Evolutionary conservation across 2,888 invertebrate species (phyloP), one percentile per base, ranked within the genome.

Genomic region (Spisula subtruncata): DNA sequence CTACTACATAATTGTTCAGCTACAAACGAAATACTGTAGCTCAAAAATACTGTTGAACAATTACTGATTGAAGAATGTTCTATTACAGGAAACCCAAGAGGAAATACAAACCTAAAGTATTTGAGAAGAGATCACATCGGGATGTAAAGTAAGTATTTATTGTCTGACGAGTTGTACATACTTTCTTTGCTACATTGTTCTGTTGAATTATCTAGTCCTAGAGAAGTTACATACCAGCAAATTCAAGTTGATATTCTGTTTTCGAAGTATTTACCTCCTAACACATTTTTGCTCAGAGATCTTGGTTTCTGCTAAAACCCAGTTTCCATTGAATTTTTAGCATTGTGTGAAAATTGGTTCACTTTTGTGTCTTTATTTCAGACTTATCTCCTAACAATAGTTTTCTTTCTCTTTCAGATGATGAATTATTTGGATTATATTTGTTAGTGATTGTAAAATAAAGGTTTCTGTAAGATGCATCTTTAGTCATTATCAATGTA

Each of bases 101-200:
- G 75, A 88, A 86, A 56, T 90, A 88, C 75, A 90, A 90, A 32
- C 86, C 88, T 41, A 90, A 88, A 66, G 66, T 88, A 32, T 90
- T 86, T 56, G 88, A 83, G n/a, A 88, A 86, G 81, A 90, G 85
- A 56, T 83, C 85, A 32, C 90, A 90, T 81, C 85, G 71, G 80
- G 90, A 85, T 51, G 83, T 86, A 29, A 88, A 82, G 90, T 88
- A 54, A 85, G 90, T 90, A 46, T 86, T 51, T 16, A 51, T 51
- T 51, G 16, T 12, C 12, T 48, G 48, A 16, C 1, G 51, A 51
- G 51, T 51, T 16, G 51, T 51, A 10, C 51, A 16, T 14, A 12
- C 16, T 14, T 16, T 51, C 51, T 8, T 16, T 48, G 48, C 51
- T 12, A 51, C 51, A 16, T 32, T 71, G 54, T 84, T 8, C 41